phyloP scores from a whole-genome alignment of 2,113 vertebrate genomes.

The Morone saxatilis region DNA sequence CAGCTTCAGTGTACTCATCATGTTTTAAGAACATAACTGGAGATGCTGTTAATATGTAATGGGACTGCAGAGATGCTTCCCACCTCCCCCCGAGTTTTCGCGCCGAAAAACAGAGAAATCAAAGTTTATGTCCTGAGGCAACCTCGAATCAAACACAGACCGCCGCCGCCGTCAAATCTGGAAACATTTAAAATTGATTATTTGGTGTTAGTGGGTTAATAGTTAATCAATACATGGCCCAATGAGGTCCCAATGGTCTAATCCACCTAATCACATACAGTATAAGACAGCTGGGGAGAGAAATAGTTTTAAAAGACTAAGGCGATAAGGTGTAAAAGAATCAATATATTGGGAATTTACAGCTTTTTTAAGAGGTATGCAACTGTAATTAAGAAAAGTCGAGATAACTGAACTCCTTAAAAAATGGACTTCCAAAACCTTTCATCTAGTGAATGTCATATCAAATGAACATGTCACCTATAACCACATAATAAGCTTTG shows the following conservation, averaged over 20 bases:
- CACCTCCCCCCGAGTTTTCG: constrained; percentile 39
- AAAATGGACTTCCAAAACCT: constrained; percentile 8
- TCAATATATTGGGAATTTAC: background rate
- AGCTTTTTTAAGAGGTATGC: background rate
- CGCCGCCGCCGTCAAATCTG: constrained; percentile 78
- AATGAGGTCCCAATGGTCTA: constrained; percentile 82
- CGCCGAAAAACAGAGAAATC: constrained; percentile 61
- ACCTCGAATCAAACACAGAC: constrained; percentile 69
- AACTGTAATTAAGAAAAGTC: background rate
- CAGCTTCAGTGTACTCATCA: constrained; percentile 77
- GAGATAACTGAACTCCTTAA: background rate
- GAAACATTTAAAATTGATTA: constrained; percentile 89
- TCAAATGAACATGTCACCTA: constrained; percentile 26
- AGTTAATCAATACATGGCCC: constrained; percentile 89
- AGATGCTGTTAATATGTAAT: constrained; percentile 77
- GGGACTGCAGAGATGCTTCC: constrained; percentile 64
- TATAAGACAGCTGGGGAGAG: background rate
- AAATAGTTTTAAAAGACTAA: constrained; percentile 2
- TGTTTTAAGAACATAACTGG: constrained; percentile 77
- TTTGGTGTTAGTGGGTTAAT: constrained; percentile 86
- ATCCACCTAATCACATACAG: constrained; percentile 72
- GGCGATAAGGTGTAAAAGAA: background rate
- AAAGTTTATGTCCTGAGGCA: constrained; percentile 77
- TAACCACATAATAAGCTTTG: constrained; percentile 40
- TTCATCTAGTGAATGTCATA: background rate